These are phyloP conservation scores for Lasioglossum albipes DNA, from an alignment of 1,140 invertebrate species.

Conservation along the genomic window DNA sequence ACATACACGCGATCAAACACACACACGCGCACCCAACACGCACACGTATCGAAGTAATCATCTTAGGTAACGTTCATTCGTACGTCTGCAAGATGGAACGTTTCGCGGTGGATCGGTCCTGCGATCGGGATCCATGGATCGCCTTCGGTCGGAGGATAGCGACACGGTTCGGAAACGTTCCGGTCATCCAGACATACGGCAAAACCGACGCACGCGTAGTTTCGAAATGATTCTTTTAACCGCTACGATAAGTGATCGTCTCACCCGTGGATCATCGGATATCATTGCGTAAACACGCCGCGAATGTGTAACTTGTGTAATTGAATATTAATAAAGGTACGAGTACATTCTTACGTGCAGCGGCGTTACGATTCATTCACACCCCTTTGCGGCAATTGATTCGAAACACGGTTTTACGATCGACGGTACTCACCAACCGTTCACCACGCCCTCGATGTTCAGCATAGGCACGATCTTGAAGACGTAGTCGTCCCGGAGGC, in stretches of 20 bases:
- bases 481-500: constrained; percentile 86
- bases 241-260: constrained; percentile 60
- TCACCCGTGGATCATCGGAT: constrained; percentile 60
- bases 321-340: constrained; percentile 73
- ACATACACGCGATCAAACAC: too few species aligned
- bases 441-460: constrained; percentile 93
- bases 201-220: constrained; percentile 37
- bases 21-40: too few species aligned
- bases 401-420: too few species aligned
- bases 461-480: constrained; percentile 94
- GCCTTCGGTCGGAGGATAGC: not conserved
- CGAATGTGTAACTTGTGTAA: constrained; percentile 73
- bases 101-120: constrained; percentile 47
- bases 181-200: constrained; percentile 74
- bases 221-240: constrained; percentile 50
- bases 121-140: not conserved
- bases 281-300: constrained; percentile 65
- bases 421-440: constrained; percentile 88
- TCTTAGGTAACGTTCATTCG: constrained; percentile 52
- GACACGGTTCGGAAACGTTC: constrained; percentile 62
- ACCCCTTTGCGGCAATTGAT: too few species aligned
- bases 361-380: not conserved
- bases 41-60: constrained; percentile 53
- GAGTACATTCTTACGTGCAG: constrained; percentile 59
- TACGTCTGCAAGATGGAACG: constrained; percentile 76